Base-by-base conservation (phyloP, 2,113 vertebrate genomes). In the Cottus gobio region DNA sequence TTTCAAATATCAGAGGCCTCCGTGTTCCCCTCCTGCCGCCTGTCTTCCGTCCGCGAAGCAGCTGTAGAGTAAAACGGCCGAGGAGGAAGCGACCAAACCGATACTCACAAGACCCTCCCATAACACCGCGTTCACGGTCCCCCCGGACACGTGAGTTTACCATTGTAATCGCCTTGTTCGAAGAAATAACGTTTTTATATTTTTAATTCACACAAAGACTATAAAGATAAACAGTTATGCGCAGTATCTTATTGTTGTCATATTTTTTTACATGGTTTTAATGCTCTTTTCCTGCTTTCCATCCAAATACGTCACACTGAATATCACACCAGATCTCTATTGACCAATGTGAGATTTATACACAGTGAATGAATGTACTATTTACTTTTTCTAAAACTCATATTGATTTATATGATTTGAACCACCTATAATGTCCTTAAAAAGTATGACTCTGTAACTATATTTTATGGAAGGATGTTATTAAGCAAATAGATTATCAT, bases 81-180 rank as follows among this genome's bases (percentile, higher is more conserved):
- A 57, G 54, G 12, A 57, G 26, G 54, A 76, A 36, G 64, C 61
- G 11, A 52, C 42, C 71, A 37, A 63, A 24, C 80, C 34, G 80
- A 79, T 30, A 78, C 78, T 67, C 44, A 34, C 36, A 79, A 76
- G 88, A 68, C 79, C 89, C 93, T 50, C 94, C 93, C 93, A 84
- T 68, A 5, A 8, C 24, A 86, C 2, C 62, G 85, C 90, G 0
- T 93, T 92, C 77, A 87, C 0, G 0, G 18, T 2, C 54, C n/a
- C 2, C 1, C 70, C 24, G 42, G 50, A 82, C 72, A 48, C 79
- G 42, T 3, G 20, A 13, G 0, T 0, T 22, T 5, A 1, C 6
- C 1, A 6, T 36, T 24, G 16, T 34, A n/a, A 28, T 42, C 1
- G 1, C 13, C 12, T 8, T 11, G 31, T 3, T 42, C 5, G 50